Evolutionary conservation across 2,113 vertebrate genomes (phyloP).

Genomic region (Vidua chalybeata): DNA sequence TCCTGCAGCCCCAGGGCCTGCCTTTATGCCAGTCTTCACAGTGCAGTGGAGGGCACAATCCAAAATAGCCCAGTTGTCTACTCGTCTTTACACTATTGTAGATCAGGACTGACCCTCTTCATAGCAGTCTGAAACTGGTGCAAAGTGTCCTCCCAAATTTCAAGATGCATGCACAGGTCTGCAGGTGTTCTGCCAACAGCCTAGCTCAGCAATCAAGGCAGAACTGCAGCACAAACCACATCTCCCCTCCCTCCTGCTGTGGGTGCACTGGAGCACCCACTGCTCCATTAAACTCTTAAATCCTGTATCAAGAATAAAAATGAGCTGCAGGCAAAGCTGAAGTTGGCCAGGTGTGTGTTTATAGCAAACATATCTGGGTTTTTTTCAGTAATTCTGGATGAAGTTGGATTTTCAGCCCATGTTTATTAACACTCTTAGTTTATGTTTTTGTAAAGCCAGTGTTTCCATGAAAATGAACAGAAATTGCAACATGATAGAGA

Average conservation of each 20-base stretch:
- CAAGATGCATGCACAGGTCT: not conserved
- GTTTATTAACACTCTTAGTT: not conserved
- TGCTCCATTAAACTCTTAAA: not conserved
- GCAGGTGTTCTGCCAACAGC: not conserved
- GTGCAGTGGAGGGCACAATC: not conserved
- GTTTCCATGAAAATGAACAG: not conserved
- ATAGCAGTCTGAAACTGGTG: not conserved
- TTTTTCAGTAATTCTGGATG: not conserved
- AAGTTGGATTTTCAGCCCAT: not conserved
- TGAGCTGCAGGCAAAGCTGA: not conserved
- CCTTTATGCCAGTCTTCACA: not conserved
- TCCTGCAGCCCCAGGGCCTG: not conserved
- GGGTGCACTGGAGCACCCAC: not conserved
- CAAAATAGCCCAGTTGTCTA: not conserved
- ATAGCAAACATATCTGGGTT: not conserved
- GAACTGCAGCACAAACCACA: not conserved
- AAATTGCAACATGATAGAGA: not conserved
- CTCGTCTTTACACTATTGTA: not conserved
- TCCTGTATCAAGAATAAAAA: not conserved
- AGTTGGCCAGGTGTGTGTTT: not conserved
- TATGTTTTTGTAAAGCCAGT: not conserved
- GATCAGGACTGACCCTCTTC: not conserved
- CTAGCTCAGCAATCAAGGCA: fast-evolving
- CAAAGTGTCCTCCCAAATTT: not conserved
- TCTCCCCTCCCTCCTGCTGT: fast-evolving